Conservation (phyloP, 1,140 invertebrate species). For the Drosophila subobscura region DNA sequence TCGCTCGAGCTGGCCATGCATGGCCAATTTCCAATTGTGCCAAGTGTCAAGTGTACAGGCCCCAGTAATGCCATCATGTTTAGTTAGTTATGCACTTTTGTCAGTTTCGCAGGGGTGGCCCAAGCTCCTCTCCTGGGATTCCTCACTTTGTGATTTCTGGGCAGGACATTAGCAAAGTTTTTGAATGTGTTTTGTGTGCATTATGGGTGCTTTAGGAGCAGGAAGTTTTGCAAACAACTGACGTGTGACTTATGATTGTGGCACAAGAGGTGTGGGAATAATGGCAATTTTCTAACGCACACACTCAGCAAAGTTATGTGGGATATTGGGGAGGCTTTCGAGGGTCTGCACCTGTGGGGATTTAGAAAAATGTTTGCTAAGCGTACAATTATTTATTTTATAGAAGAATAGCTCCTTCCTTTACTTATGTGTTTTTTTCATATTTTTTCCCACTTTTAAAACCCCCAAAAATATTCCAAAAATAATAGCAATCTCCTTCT, state of each 20-base stretch:
- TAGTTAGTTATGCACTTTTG: constrained; percentile 62
- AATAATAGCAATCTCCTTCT: constrained; percentile 9
- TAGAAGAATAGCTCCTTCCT: too few relatives aligned
- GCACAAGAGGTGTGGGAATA: constrained; percentile 23
- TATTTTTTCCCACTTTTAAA: too few relatives aligned
- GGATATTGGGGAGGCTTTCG: too few relatives aligned
- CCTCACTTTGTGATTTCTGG: constrained; percentile 38
- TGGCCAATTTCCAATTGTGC: constrained; percentile 68
- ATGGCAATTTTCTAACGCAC: neutral
- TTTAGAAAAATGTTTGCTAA: too few relatives aligned
- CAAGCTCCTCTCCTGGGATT: constrained; percentile 23
- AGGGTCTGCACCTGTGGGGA: too few relatives aligned
- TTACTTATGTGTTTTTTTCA: too few relatives aligned
- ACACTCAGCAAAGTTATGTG: constrained; percentile 1
- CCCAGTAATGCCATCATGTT: constrained; percentile 58
- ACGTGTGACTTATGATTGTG: constrained; percentile 30
- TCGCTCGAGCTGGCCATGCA: constrained; percentile 33
- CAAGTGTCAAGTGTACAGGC: constrained; percentile 58
- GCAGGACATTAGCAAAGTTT: constrained; percentile 49
- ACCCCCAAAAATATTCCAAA: constrained; percentile 19
- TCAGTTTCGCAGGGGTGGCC: constrained; percentile 27
- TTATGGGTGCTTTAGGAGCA: neutral
- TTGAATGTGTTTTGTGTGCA: constrained; percentile 15
- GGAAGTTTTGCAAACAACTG: constrained; percentile 33
- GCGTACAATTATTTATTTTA: too few relatives aligned